Base-by-base conservation (phyloP, 2,888 invertebrate species). In the Drosophila pseudotakahashii region DNA sequence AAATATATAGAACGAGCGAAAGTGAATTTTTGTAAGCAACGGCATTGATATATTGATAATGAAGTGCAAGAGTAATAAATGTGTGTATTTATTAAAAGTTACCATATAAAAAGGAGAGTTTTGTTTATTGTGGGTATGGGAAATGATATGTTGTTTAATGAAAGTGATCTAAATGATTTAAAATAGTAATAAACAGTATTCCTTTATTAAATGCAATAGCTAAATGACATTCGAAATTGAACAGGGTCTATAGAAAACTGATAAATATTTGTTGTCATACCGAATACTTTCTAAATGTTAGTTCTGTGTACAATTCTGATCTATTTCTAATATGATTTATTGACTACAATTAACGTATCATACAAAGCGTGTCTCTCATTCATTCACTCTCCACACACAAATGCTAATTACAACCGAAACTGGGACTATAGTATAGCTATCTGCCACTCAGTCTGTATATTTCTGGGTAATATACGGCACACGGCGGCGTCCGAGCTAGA, bases 1-100 rank as follows among this genome's bases (percentile, higher is more conserved):
- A 84, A 63, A 67, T 48, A 70, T 72, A 70, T 72, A 76, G 48
- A 64, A 48, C 64, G 78, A 77, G 9, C 41, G 53, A 55, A 71
- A 34, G 26, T 30, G 37, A 42, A 53, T 32, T 74, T 72, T 73
- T 73, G 68, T 73, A 73, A 73, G 73, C 73, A 45, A 52, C 70
- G 80, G 78, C 73, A 82, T 79, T 79, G 73, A 75, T 77, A 79
- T 85, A 66, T 69, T 75, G 69, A 81, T 75, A 82, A 74, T 82
- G 82, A 80, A 83, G 83, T 76, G 83, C 78, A 88, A 85, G 80
- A 78, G 85, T 68, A 85, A 88, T 85, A 82, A 82, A 71, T 85
- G 78, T 83, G 81, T 88, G 86, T 83, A 83, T 83, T 83, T 83
- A 83, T 88, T 83, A 88, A 83, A 83, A 82, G 86, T 82, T 88